Base-by-base conservation (phyloP, 2,113 vertebrate genomes). In the Nothocercus julius region DNA sequence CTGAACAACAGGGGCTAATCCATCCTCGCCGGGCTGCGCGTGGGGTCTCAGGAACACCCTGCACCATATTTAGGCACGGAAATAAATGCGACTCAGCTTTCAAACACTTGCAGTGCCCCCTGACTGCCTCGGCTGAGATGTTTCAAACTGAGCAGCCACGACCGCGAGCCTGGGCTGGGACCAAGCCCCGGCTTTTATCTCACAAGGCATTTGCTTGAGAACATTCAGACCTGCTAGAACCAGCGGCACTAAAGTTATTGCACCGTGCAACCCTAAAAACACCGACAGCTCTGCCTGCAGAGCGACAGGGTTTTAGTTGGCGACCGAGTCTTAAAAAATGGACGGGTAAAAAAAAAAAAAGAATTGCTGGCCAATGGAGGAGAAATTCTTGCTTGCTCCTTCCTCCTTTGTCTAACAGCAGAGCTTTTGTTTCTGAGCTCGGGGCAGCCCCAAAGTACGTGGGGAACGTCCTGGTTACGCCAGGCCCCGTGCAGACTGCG, bases 121-220 rank as follows among this genome's bases (percentile, higher is more conserved):
- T 82, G 87, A 90, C 80, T 85, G 92, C 83, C 74, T 94, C 78
- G 61, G 82, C 27, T 67, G 58, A 72, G 61, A 86, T 0, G 0
- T 79, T 95, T 86, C 77, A 94, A 96, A 89, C 56, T 53, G 76
- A 96, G 84, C 85, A 85, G 14, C 78, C 88, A 85, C 6, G 12
- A 79, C 69, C 82, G 78, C 80, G 90, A 1, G 58, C 40, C 85
- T 62, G 77, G 73, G 88, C 69, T 79, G 85, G 88, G 69, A 94
- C 53, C 70, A 89, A 84, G 67, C 88, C 53, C n/a, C 74, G 17
- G 15, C 69, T 94, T 94, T 95, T 80, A 89, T 97, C 95, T 93
- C 93, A 90, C 92, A 94, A 97, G 95, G 93, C 77, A 87, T 93
- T 95, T 95, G 89, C 92, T 17, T 90, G 82, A 88, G 95, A 92